A percentile compares a stretch with the other conserved stretches of the same genome.
Evolutionary conservation across 2,797 vertebrate genomes (phyloP).

Genomic region (Chelidonichthys spinosus): DNA sequence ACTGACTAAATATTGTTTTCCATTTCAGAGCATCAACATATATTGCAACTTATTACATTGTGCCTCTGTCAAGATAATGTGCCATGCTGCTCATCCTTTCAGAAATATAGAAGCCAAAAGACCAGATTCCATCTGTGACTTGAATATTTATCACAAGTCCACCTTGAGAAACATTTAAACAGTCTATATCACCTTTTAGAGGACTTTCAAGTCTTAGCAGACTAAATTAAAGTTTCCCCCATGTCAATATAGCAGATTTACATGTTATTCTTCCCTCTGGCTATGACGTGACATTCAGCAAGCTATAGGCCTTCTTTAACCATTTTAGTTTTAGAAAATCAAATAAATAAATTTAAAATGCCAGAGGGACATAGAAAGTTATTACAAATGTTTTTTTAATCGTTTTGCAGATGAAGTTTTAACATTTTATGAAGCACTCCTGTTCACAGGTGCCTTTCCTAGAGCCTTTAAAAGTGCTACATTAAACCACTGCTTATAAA

Average conservation of each 20-base stretch:
- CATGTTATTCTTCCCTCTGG: neutral
- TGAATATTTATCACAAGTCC: slow-evolving; percentile 8
- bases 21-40: slow-evolving; percentile 34
- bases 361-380: neutral
- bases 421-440: neutral
- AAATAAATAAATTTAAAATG: neutral
- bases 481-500: neutral
- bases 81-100: slow-evolving; percentile 24
- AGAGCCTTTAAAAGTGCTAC: neutral
- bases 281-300: neutral
- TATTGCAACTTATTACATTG: slow-evolving; percentile 47
- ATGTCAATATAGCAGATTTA: neutral
- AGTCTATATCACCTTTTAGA: slow-evolving; percentile 8
- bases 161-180: slow-evolving; percentile 14
- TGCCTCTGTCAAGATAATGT: slow-evolving; percentile 23
- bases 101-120: slow-evolving; percentile 37
- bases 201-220: slow-evolving; percentile 2
- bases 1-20: slow-evolving; percentile 55
- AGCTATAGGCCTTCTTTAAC: neutral
- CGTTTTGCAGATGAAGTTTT: neutral
- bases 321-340: neutral
- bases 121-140: slow-evolving; percentile 11
- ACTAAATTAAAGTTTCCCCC: neutral
- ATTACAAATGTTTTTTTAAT: neutral
- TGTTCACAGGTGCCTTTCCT: neutral